Conservation (phyloP, 2,797 vertebrate genomes). For the Helicolenus hilgendorfi region DNA sequence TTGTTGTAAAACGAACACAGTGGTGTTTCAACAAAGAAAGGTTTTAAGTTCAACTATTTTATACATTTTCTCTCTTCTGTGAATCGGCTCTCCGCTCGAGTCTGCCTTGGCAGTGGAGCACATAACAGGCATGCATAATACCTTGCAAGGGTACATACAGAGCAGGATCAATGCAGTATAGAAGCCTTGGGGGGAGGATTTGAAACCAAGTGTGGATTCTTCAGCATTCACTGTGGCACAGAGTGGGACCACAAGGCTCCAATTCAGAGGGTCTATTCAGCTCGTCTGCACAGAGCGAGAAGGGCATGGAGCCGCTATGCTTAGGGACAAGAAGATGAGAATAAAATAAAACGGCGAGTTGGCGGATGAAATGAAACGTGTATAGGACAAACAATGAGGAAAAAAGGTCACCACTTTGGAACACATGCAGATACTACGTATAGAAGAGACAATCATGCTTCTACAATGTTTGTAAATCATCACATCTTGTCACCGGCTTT, state of each 20-base stretch:
- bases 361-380: constrained; percentile 22
- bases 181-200: constrained; percentile 62
- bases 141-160: constrained; percentile 46
- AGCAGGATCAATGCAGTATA: constrained; percentile 61
- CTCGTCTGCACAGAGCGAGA: constrained; percentile 7
- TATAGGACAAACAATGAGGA: constrained; percentile 25
- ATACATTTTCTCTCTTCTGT: constrained; percentile 34
- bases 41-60: constrained; percentile 39
- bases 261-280: constrained; percentile 49
- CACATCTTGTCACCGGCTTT: constrained; percentile 46
- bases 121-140: constrained; percentile 66
- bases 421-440: constrained; percentile 7
- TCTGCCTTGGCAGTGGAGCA: constrained; percentile 42
- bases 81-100: constrained; percentile 29
- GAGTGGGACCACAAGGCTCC: constrained; percentile 43
- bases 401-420: constrained; percentile 27
- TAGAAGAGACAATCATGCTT: constrained; percentile 13
- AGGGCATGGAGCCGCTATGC: not conserved
- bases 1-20: not conserved
- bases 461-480: constrained; percentile 29
- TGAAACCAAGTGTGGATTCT: constrained; percentile 46
- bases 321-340: not conserved
- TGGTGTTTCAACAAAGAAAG: not conserved
- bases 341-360: constrained; percentile 15
- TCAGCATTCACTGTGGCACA: constrained; percentile 40